These are phyloP conservation scores for Lasioglossum marginatum DNA, from an alignment of 2,888 invertebrate genomes.

Conservation along the genomic window DNA sequence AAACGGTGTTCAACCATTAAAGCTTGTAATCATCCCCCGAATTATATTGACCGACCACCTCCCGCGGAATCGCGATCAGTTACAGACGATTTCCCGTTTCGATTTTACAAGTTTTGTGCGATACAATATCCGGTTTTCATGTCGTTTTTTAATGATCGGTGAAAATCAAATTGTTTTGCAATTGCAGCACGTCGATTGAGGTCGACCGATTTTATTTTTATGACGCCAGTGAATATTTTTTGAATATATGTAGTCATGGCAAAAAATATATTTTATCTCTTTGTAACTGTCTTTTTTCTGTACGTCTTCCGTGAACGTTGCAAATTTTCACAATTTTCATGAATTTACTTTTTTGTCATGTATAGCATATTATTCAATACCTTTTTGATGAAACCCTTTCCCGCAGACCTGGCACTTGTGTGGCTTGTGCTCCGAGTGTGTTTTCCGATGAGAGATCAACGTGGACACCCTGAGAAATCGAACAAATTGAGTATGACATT, in stretches of 20 bases:
- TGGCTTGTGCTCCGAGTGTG: constrained; percentile 90
- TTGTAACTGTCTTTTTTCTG: not conserved
- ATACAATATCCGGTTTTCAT: not conserved
- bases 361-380: constrained; percentile 83
- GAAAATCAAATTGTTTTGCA: not conserved
- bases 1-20: constrained; percentile 40
- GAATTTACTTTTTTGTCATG: not conserved
- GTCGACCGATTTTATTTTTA: not conserved
- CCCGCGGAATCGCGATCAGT: not conserved
- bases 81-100: not conserved
- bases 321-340: not conserved
- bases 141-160: not conserved
- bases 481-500: not conserved
- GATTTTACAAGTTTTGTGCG: not conserved
- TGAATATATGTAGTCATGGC: not conserved
- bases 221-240: not conserved
- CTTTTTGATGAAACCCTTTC: constrained; percentile 93
- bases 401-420: constrained; percentile 91
- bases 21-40: not conserved
- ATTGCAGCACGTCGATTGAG: no score
- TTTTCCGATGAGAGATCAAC: constrained; percentile 92
- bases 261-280: not conserved
- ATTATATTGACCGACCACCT: constrained; percentile 3
- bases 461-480: constrained; percentile 87
- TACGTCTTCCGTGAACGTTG: not conserved